These are phyloP conservation scores for Eugnorisma glareosa DNA, from an alignment of 2,888 invertebrate genomes.

Conservation along the genomic window DNA sequence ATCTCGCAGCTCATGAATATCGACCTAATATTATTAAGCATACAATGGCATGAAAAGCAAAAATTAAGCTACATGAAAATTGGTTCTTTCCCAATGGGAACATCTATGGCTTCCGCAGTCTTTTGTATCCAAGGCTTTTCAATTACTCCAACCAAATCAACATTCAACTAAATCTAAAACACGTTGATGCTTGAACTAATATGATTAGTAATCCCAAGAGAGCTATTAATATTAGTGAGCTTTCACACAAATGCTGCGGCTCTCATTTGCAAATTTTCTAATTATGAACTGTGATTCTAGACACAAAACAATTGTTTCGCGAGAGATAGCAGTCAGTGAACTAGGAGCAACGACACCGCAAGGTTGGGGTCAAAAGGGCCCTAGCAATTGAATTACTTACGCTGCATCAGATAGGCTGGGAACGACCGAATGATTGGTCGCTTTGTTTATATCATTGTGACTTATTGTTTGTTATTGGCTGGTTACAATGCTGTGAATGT, in stretches of 20 bases:
- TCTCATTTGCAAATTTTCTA: conserved; percentile 8
- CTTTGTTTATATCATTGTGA: conserved; percentile 64
- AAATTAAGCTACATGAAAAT: not conserved
- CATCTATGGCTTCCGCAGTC: conserved; percentile 8
- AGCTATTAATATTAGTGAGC: conserved; percentile 1
- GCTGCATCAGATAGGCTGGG: conserved; percentile 41
- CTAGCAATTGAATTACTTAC: conserved; percentile 75
- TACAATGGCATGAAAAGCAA: not conserved
- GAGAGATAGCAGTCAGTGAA: conserved; percentile 49
- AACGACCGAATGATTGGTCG: conserved; percentile 48
- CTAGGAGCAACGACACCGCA: conserved; percentile 79
- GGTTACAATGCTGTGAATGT: conserved; percentile 36
- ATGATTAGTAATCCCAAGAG: not conserved
- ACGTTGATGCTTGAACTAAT: not conserved
- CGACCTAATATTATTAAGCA: not conserved
- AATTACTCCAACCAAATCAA: conserved; percentile 1
- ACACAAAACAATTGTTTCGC: conserved; percentile 37
- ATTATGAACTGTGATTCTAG: conserved; percentile 28
- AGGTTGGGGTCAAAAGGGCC: conserved; percentile 84
- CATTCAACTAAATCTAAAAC: not conserved
- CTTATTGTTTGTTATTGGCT: conserved; percentile 59
- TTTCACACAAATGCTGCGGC: not conserved
- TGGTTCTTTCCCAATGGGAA: conserved; percentile 7
- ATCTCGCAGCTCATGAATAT: not conserved
- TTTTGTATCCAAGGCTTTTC: not conserved